phyloP scores from a whole-genome alignment of 2,888 invertebrate species.

The Aphidoletes aphidimyza region DNA sequence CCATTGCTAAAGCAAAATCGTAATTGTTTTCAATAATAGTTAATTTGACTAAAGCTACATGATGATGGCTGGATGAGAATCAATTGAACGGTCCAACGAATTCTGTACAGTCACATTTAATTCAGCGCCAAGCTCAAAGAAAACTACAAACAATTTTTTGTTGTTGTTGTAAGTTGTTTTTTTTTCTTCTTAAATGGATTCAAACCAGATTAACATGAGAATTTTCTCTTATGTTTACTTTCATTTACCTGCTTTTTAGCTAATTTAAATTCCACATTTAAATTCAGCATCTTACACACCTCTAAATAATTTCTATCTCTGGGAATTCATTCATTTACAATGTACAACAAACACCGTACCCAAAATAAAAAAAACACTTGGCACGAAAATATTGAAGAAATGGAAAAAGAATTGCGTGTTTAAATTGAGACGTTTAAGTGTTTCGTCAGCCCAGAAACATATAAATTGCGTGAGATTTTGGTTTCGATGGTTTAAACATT shows the following conservation, averaged over 20 bases:
- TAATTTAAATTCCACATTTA: neutral
- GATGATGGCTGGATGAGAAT: neutral
- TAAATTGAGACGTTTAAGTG: neutral
- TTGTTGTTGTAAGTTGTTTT: neutral
- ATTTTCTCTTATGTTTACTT: neutral
- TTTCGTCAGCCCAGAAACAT: neutral
- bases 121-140: neutral
- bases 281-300: too few species aligned
- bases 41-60: neutral
- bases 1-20: neutral
- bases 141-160: too few species aligned
- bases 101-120: neutral
- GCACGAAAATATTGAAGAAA: neutral
- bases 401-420: conserved; percentile 1
- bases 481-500: neutral
- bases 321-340: neutral
- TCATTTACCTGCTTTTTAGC: neutral
- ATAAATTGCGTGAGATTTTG: neutral
- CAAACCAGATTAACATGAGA: conserved; percentile 6
- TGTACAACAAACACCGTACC: neutral
- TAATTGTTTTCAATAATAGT: conserved; percentile 1
- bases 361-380: neutral
- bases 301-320: conserved; percentile 4
- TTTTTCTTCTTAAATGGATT: neutral
- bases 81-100: conserved; percentile 10